phyloP scores from a whole-genome alignment of 2,113 vertebrate species.

The Sturnira hondurensis region DNA sequence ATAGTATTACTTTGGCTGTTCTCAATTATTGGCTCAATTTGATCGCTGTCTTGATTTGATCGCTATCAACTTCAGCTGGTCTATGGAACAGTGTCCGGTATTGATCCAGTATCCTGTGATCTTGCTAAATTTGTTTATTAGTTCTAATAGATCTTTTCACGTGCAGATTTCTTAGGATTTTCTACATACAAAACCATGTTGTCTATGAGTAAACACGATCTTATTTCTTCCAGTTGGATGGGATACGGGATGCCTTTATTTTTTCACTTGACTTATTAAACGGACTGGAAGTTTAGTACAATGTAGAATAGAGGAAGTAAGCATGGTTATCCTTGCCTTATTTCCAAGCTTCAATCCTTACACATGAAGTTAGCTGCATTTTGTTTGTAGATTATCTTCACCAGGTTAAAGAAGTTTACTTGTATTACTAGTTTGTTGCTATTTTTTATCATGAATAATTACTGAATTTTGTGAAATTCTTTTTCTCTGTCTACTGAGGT shows the following conservation, averaged over 20 bases:
- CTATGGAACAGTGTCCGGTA: rapidly evolving
- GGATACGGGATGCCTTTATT: not conserved
- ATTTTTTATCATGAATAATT: not conserved
- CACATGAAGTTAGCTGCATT: not conserved
- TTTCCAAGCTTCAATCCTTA: not conserved
- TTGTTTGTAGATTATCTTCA: not conserved
- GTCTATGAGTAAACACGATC: not conserved
- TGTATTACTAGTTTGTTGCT: not conserved
- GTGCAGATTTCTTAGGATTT: not conserved
- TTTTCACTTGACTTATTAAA: not conserved
- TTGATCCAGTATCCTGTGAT: not conserved
- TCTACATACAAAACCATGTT: not conserved
- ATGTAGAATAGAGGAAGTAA: not conserved
- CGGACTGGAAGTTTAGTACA: not conserved
- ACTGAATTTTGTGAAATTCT: not conserved
- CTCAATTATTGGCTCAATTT: too few species aligned
- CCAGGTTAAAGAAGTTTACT: not conserved
- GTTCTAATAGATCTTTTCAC: not conserved
- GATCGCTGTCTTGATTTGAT: too few species aligned
- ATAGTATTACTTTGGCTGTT: too few species aligned
- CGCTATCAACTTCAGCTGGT: too few species aligned
- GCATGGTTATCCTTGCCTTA: not conserved
- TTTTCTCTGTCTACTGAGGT: not conserved
- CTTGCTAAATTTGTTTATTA: not conserved
- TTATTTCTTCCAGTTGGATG: not conserved